Conservation (phyloP, 64 coral and sea anemone genomes). For the Montipora cactus region DNA sequence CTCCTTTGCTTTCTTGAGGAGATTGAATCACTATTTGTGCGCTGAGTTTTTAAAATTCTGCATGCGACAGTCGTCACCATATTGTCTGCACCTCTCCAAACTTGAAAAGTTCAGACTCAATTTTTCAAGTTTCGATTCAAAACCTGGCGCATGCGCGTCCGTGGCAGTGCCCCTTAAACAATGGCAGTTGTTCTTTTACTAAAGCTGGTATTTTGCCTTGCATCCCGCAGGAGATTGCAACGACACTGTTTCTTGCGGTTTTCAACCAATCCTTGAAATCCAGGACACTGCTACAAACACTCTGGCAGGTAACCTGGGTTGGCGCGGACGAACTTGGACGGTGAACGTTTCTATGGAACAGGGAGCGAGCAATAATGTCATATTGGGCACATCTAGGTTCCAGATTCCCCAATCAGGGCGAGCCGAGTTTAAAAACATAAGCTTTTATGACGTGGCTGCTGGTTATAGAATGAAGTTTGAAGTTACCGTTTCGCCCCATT, state of each 20-base stretch:
- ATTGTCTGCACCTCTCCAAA: too few relatives aligned
- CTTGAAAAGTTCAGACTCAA: too few relatives aligned
- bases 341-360: slow-evolving; percentile 50
- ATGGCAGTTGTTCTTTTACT: too few relatives aligned
- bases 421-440: slow-evolving; percentile 40
- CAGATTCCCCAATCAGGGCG: slow-evolving; percentile 54
- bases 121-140: too few relatives aligned
- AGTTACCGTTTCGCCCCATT: slow-evolving; percentile 40
- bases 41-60: too few relatives aligned
- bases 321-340: slow-evolving; percentile 68
- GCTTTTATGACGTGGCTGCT: slow-evolving; percentile 45
- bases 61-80: too few relatives aligned
- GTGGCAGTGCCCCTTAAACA: too few relatives aligned
- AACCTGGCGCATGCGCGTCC: too few relatives aligned
- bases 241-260: slow-evolving; percentile 75
- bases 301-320: slow-evolving; percentile 66
- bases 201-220: background rate
- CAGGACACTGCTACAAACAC: slow-evolving; percentile 50
- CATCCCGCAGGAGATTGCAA: slow-evolving; percentile 65
- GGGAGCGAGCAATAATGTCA: background rate
- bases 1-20: too few relatives aligned
- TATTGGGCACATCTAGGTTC: slow-evolving; percentile 31
- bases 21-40: too few relatives aligned
- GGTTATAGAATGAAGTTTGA: slow-evolving; percentile 47
- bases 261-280: slow-evolving; percentile 79